Conservation (phyloP, 1,140 invertebrate species). For the Sycophila sp. region DNA sequence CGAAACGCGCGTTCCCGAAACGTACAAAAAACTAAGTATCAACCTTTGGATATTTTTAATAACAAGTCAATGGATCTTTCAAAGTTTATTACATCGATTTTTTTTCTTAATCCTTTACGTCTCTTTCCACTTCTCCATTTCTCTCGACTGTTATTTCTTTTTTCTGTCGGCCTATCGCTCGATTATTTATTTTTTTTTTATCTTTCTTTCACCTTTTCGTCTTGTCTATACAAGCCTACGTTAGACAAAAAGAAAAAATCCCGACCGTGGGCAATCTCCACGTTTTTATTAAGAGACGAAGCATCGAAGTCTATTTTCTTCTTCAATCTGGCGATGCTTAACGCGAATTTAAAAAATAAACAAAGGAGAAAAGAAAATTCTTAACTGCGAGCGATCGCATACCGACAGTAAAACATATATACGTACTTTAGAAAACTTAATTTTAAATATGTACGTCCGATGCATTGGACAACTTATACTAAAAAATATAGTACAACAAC, state of each 20-base stretch:
- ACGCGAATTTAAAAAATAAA: neutral
- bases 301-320: too few relatives aligned
- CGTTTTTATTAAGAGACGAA: conserved; percentile 49
- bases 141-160: neutral
- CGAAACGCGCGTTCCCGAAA: conserved; percentile 55
- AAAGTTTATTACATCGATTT: conserved; percentile 23
- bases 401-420: neutral
- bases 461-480: too few relatives aligned
- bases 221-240: conserved; percentile 41
- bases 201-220: neutral
- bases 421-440: neutral
- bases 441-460: too few relatives aligned
- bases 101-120: conserved; percentile 13
- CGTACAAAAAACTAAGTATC: conserved; percentile 55
- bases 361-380: too few relatives aligned
- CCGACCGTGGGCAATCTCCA: conserved; percentile 53
- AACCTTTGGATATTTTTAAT: conserved; percentile 50
- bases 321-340: conserved; percentile 6
- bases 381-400: conserved; percentile 17
- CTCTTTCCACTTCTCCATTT: neutral
- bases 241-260: conserved; percentile 33
- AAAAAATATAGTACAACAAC: conserved; percentile 27
- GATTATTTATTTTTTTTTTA: neutral
- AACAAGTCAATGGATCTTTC: conserved; percentile 37
- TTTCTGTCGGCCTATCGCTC: neutral